phyloP scores from a whole-genome alignment of 1,140 invertebrate species.

The Dryas iulia region DNA sequence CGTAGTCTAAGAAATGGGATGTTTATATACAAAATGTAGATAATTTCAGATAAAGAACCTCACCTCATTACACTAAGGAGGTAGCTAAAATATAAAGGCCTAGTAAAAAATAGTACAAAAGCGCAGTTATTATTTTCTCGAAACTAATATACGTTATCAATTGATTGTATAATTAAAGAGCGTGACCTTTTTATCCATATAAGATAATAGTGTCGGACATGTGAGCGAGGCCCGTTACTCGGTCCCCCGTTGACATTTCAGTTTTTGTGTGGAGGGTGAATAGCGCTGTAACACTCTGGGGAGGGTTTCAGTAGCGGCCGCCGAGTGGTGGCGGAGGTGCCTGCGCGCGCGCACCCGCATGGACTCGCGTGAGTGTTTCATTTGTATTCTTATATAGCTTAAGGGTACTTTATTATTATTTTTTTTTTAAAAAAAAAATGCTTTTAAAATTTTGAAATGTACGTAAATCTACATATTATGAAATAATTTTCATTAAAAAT shows the following conservation, averaged over 20 bases:
- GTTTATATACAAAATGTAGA: no score
- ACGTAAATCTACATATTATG: no score
- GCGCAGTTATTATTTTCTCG: not conserved
- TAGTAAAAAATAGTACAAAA: not conserved
- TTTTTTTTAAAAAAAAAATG: no score
- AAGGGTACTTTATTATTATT: no score
- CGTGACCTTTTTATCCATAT: slow-evolving; percentile 13
- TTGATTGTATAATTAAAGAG: not conserved
- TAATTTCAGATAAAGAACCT: no score
- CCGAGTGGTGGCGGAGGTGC: slow-evolving; percentile 8
- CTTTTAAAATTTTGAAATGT: no score
- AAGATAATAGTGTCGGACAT: slow-evolving; percentile 19
- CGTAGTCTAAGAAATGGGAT: no score
- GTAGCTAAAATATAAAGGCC: not conserved
- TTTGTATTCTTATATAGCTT: not conserved
- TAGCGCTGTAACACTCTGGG: slow-evolving; percentile 19
- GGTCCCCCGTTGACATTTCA: slow-evolving; percentile 37
- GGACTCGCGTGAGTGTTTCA: slow-evolving; percentile 47
- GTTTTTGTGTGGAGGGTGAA: slow-evolving; percentile 39
- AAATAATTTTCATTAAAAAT: no score
- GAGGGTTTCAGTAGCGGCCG: slow-evolving; percentile 28
- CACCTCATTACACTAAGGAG: no score
- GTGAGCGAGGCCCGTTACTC: slow-evolving; percentile 37
- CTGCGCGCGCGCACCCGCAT: slow-evolving; percentile 40
- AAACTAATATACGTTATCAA: not conserved